Base-by-base conservation (phyloP, 2,888 invertebrate species). In the Amphiduros pacificus region DNA sequence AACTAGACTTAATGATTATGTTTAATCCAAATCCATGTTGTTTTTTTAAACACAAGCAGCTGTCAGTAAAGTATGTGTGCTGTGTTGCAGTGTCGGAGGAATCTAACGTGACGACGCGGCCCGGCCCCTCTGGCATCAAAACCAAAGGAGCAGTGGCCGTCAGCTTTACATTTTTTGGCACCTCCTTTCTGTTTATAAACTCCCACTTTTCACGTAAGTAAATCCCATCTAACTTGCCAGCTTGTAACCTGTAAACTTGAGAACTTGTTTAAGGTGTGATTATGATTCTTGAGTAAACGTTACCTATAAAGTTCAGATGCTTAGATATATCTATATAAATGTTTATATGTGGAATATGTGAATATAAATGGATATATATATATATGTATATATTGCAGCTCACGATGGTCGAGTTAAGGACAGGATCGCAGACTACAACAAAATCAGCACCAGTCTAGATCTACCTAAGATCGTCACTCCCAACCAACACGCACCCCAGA, bases 111-210 rank as follows among this genome's bases (percentile, higher is more conserved):
- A 93, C 94, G 1, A 93, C 94, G 0, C 87, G 96, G 71, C 91
- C 94, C 0, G 94, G 94, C 0, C 91, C 92, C 6, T 92, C 93
- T 63, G 93, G 44, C 20, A 55, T 97, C 28, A 82, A 85, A 69
- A 88, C 87, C 2, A 98, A 99, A 85, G 98, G 98, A 3, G 96
- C 95, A 0, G 91, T 97, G 0, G 96, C 93, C 0, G 89, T 95
- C 73, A 91, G 91, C 2, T 93, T 99, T 76, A 91, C 91, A 70
- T 84, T 98, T 2, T 98, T 99, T 78, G 98, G 98, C 17, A 94
- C 96, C 0, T 92, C 94, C 14, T 92, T 96, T 82, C 86, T 98
- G 4, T 96, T 99, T 78, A 91, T 98, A 3, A 95, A 94, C 49
- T 93, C 94, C 24, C 98, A 99, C 85, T 87, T 99, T 68, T 93